Base-by-base conservation (phyloP, 2,888 invertebrate genomes). In the Phaedon cochleariae region DNA sequence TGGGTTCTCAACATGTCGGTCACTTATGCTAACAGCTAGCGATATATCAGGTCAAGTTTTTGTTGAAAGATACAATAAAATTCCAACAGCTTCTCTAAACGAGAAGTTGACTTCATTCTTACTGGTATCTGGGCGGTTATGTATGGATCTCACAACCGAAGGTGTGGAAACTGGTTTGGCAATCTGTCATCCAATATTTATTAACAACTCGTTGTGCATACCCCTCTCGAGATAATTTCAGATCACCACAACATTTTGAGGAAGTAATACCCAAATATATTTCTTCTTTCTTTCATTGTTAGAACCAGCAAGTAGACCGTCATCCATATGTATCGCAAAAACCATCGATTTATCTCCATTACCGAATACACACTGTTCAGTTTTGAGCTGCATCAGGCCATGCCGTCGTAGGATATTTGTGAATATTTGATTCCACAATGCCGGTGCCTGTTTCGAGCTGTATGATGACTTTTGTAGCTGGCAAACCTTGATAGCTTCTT, bases 311-410 rank as follows among this genome's bases (percentile, higher is more conserved):
- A 26, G 26, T 26, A 26, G 6, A 26, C 26, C 26, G 6, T 26
- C 26, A 26, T 53, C 29, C 17, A 53, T 34, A 10, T 53, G 31
- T 31, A 53, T 53, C 18, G 53, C 53, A 29, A 53, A 29, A 31
- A 45, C 2, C 45, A 45, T 45, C 7, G 15, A 5, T 17, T 9
- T 3, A 4, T 45, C 17, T 45, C 5, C 17, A 45, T 53, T 26
- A 1, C 12, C 31, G 2, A 53, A 31, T 20, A 18, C 21, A 53
- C 53, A 53, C 7, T 22, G 53, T 15, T 53, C 53, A 10, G 53
- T 31, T 53, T 53, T 53, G 3, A 29, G 53, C 34, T 53, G 53
- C 15, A 7, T 18, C 15, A 53, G 29, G 26, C 34, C 34, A 31
- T 53, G 31, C 18, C 26, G 22, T 10, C 15, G 29, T 18, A 10